Base-by-base conservation (phyloP, 2,113 vertebrate genomes). In the Meles meles region DNA sequence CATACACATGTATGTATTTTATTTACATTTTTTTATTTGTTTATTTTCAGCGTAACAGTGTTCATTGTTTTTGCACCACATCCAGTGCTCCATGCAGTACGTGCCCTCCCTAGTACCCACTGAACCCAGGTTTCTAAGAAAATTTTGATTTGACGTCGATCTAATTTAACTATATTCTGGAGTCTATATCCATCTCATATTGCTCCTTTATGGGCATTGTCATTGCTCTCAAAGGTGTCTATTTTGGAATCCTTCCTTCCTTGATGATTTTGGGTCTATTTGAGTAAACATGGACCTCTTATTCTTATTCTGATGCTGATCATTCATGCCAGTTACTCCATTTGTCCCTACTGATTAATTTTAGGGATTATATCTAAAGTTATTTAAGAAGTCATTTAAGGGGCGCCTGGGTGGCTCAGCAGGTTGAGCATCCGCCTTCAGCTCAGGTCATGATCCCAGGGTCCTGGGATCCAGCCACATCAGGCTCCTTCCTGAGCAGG, bases 101-200 rank as follows among this genome's bases (percentile, higher is more conserved):
- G n/a, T n/a, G n/a, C n/a, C n/a, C n/a, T n/a, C n/a, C n/a, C n/a
- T n/a, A n/a, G n/a, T n/a, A n/a, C n/a, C n/a, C n/a, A n/a, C n/a
- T 13, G 21, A 97, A 79, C 23, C 34, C 18, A 82, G 57, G 81
- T 94, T 89, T 94, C 61, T 74, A 71, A 81, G 63, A 90, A 95
- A 77, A 92, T 29, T 93, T 84, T 91, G 29, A 59, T 76, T 77
- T 92, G 83, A 44, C 71, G 11, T 67, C 21, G 25, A 55, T 57
- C n/a, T 74, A 84, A 81, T 47, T 57, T 29, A 72, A 76, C 52
- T 83, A 7, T 67, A 65, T 80, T 84, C 49, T 72, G 31, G 71
- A 39, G 8, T 86, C 72, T 71, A 13, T 76, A 37, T 44, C 61
- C 27, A 27, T 85, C 71, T 69, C n/a, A 57, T 20, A 29, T 67